Conservation (phyloP, 92 coral and sea anemone genomes). For the Metridium senile region DNA sequence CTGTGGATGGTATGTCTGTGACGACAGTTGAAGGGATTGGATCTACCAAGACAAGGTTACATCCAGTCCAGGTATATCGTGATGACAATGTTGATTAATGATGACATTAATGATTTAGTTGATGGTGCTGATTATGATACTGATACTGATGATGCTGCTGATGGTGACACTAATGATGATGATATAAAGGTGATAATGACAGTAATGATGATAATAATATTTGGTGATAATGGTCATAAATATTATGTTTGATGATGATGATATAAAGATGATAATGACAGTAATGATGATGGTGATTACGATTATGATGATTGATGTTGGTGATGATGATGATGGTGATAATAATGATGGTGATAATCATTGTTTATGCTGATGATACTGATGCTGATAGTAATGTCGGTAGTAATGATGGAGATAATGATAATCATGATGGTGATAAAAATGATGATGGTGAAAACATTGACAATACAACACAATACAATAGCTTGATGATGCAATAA, state of each 20-base stretch:
- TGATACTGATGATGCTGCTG: not conserved
- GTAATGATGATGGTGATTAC: not conserved
- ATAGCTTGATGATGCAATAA: too few relatives aligned
- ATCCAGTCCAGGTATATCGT: slow-evolving; percentile 77
- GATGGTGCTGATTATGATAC: not conserved
- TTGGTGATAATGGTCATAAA: too few relatives aligned
- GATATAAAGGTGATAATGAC: not conserved
- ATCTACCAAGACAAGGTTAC: slow-evolving; percentile 75
- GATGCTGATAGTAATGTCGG: too few relatives aligned
- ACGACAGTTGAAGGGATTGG: slow-evolving; percentile 92
- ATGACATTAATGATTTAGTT: not conserved
- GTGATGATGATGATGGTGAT: too few relatives aligned
- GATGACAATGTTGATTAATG: not conserved
- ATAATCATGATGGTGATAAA: too few relatives aligned
- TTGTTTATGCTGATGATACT: too few relatives aligned
- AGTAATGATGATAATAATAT: not conserved
- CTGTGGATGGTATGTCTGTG: slow-evolving; percentile 87
- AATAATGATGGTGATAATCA: too few relatives aligned
- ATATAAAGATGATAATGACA: not conserved
- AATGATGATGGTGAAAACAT: too few relatives aligned
- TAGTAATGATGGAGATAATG: too few relatives aligned
- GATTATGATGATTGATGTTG: too few relatives aligned
- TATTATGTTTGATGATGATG: too few relatives aligned
- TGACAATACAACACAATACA: too few relatives aligned
- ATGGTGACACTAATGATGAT: not conserved